A percentile compares a stretch with the other conserved stretches of the same genome.
Conservation (phyloP, 2,797 vertebrate species). For the Sarcoramphus papa region DNA sequence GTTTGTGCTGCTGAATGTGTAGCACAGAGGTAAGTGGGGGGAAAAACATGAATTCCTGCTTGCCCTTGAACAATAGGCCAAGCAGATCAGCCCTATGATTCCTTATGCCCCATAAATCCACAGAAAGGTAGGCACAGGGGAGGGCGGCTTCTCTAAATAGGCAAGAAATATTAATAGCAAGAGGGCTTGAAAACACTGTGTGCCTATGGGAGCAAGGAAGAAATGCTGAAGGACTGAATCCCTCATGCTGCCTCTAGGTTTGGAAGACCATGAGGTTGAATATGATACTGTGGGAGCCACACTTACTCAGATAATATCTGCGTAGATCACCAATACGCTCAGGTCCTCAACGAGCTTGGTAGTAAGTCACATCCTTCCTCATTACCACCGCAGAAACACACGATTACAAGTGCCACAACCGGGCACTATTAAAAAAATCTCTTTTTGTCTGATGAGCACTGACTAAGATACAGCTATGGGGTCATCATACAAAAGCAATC, state of each 20-base stretch:
- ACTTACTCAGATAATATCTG: background rate
- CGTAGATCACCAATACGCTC: background rate
- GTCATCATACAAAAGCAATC: slow-evolving; percentile 29
- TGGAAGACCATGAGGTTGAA: background rate
- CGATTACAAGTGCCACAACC: background rate
- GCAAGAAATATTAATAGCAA: background rate
- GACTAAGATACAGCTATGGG: background rate
- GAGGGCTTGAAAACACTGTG: background rate
- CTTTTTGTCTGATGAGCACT: background rate
- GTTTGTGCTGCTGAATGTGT: background rate
- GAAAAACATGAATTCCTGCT: background rate
- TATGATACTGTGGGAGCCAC: background rate
- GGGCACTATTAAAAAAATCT: background rate
- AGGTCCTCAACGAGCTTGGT: background rate
- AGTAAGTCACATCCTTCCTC: background rate
- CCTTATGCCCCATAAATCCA: background rate
- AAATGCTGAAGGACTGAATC: background rate
- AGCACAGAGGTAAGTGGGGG: background rate
- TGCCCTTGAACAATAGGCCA: background rate
- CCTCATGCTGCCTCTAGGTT: background rate
- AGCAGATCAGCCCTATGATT: background rate
- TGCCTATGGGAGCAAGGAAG: background rate
- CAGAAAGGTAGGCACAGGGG: background rate
- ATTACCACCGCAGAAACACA: background rate
- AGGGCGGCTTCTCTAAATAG: background rate